Evolutionary conservation across 2,113 vertebrate species (phyloP).

Genomic region (Halichoerus grypus): DNA sequence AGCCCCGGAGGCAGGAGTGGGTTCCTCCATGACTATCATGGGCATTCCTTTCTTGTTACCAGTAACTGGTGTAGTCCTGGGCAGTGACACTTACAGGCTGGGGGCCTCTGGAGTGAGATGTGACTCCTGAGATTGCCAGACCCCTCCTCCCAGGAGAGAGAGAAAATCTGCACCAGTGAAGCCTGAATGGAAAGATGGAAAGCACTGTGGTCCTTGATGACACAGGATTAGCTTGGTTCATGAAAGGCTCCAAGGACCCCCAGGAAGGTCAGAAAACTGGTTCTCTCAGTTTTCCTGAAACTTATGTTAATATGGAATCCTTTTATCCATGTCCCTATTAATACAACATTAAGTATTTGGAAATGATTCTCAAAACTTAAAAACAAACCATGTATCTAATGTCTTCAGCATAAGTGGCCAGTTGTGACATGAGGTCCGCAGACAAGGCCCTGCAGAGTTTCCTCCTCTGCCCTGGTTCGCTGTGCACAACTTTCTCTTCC

Average conservation of each 20-base stretch:
- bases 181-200: neutral
- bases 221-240: neutral
- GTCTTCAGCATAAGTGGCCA: neutral
- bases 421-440: neutral
- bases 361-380: neutral
- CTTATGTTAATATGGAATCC: neutral
- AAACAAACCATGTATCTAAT: neutral
- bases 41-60: neutral
- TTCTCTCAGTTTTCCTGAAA: slow-evolving; percentile 13
- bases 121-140: neutral
- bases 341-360: neutral
- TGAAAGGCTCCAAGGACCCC: neutral
- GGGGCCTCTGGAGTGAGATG: neutral
- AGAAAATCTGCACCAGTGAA: neutral
- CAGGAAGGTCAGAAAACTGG: neutral
- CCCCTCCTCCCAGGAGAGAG: neutral
- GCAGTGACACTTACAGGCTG: neutral
- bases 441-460: neutral
- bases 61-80: neutral
- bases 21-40: accelerated
- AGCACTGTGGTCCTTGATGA: neutral
- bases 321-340: neutral
- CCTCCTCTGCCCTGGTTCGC: neutral
- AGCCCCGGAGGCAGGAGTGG: neutral
- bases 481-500: neutral